Conservation (phyloP, 2,888 invertebrate genomes). For the Flexamia atlantica region DNA sequence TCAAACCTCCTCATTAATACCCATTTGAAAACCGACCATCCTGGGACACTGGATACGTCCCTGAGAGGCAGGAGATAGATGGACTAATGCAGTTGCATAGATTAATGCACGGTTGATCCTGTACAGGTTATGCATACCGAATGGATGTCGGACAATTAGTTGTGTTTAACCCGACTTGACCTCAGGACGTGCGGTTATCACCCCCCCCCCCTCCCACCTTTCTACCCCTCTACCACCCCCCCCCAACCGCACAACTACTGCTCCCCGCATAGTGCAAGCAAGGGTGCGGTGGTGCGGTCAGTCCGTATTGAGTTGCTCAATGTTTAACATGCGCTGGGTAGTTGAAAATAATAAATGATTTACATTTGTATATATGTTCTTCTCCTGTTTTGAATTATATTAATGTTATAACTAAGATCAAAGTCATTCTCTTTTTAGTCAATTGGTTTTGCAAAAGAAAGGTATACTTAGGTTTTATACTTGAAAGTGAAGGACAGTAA, state of each 20-base stretch:
- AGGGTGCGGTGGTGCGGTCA: not conserved
- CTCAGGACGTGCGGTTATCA: not conserved
- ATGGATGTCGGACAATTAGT: not conserved
- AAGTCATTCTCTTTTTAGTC: no score
- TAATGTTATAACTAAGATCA: no score
- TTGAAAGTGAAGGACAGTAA: no score
- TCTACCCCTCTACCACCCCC: not conserved
- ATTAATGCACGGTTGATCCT: conserved; percentile 5
- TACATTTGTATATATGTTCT: no score
- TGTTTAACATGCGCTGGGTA: not conserved
- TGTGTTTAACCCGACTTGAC: conserved; percentile 22
- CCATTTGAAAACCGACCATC: no score
- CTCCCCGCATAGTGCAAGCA: not conserved
- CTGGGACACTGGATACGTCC: no score
- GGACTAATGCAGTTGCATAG: not conserved
- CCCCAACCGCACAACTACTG: not conserved
- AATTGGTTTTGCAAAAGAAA: no score
- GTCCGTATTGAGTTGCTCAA: conserved; percentile 9
- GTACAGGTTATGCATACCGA: conserved; percentile 9
- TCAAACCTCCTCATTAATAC: no score
- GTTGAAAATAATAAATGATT: not conserved
- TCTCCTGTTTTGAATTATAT: no score
- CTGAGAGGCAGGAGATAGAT: no score
- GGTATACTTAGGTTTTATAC: no score
- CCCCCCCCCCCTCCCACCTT: not conserved